Evolutionary conservation across 2,797 vertebrate species (phyloP).

Genomic region (Lophotriccus pileatus): DNA sequence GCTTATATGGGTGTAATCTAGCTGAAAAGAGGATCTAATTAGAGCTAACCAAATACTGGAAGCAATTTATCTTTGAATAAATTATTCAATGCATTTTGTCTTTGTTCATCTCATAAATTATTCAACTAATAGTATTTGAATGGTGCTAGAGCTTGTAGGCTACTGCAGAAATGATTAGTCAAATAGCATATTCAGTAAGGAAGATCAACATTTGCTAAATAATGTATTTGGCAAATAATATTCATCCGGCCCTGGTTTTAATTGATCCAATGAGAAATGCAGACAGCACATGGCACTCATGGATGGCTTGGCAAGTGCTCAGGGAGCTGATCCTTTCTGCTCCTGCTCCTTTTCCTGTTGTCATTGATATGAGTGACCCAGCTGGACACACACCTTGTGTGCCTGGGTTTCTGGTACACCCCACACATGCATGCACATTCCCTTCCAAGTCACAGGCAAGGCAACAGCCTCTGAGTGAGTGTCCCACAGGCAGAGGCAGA

Average conservation of each 20-base stretch:
- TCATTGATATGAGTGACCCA: fast-evolving
- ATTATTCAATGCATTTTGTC: slow-evolving; percentile 55
- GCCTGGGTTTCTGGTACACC: background rate
- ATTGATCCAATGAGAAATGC: background rate
- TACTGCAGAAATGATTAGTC: slow-evolving; percentile 17
- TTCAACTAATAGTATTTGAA: slow-evolving; percentile 25
- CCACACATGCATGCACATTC: fast-evolving
- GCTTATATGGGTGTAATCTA: background rate
- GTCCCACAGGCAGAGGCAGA: background rate
- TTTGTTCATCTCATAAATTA: slow-evolving; percentile 53
- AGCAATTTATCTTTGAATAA: slow-evolving; percentile 43
- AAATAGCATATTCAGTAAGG: background rate
- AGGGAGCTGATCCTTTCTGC: background rate
- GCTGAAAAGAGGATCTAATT: slow-evolving; percentile 12
- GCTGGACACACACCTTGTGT: fast-evolving
- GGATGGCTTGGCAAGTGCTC: background rate
- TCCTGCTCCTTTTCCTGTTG: background rate
- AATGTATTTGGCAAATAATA: slow-evolving; percentile 44
- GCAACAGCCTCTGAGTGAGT: background rate
- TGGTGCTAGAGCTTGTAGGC: background rate
- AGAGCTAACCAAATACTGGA: slow-evolving; percentile 40
- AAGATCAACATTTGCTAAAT: slow-evolving; percentile 44
- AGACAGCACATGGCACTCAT: background rate
- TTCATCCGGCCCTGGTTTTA: background rate
- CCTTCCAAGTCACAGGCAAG: background rate